Percentiles rank a stretch among this genome's conserved stretches.
Evolutionary conservation across 2,113 vertebrate genomes (phyloP).

Genomic region (Phylloscopus trochilus): DNA sequence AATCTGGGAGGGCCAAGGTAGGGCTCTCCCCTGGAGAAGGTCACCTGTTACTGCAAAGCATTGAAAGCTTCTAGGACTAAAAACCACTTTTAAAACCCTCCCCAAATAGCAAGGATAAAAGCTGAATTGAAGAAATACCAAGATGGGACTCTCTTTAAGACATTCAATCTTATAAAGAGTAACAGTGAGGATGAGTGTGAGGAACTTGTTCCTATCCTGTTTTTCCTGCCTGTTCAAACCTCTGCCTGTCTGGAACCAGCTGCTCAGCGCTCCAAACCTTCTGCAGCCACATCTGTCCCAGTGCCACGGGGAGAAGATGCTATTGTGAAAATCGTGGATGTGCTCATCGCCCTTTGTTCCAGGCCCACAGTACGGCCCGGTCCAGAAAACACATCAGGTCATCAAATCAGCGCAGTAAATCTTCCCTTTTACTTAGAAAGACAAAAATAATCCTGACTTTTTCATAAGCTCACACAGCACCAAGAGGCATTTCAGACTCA

Average conservation of each 20-base stretch:
- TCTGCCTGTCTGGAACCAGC: conserved; percentile 16
- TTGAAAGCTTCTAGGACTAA: not conserved
- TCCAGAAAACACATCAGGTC: conserved; percentile 61
- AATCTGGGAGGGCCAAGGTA: not conserved
- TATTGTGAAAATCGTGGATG: conserved; percentile 3
- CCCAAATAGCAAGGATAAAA: not conserved
- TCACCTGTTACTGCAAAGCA: not conserved
- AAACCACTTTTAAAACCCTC: not conserved
- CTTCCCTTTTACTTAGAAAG: conserved; percentile 64
- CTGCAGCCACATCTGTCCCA: not conserved
- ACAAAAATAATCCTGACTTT: conserved; percentile 61
- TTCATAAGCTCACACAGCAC: conserved; percentile 46
- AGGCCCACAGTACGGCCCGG: not conserved
- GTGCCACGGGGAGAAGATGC: not conserved
- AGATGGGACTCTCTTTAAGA: not conserved
- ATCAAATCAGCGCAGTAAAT: conserved; percentile 59
- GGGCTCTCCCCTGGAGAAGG: not conserved
- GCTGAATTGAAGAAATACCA: not conserved
- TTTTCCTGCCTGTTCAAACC: conserved; percentile 41
- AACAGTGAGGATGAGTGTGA: rapidly evolving
- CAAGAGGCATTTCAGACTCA: conserved; percentile 36
- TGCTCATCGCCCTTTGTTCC: conserved; percentile 39
- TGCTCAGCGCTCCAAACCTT: not conserved
- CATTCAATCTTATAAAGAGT: rapidly evolving
- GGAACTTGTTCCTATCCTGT: conserved; percentile 23